Percentiles rank a stretch among this genome's conserved stretches.
These are phyloP conservation scores for Hydropsyche betteni DNA, from an alignment of 2,888 invertebrate genomes.

Conservation along the genomic window DNA sequence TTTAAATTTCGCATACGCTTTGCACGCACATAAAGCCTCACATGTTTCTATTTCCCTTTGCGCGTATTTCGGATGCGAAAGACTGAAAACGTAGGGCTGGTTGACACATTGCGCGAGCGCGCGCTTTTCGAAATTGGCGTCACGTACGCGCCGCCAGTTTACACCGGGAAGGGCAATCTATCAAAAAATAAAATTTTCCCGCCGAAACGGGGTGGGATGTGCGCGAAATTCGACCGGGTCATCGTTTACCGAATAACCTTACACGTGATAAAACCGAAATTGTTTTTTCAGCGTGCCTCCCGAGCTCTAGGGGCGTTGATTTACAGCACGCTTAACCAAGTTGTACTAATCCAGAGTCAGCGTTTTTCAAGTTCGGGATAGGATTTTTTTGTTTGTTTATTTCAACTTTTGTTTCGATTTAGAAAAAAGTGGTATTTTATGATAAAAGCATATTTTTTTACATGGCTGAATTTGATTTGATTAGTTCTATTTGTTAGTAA, in stretches of 20 bases:
- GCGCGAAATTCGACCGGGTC: conserved; percentile 11
- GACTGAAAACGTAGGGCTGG: no score
- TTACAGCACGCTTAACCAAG: conserved; percentile 38
- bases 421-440: no score
- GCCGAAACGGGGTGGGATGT: conserved; percentile 14
- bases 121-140: conserved; percentile 6
- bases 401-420: no score
- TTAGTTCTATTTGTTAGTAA: no score
- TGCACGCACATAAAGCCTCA: no score
- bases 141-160: conserved; percentile 10
- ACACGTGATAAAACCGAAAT: conserved; percentile 45
- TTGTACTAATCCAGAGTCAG: conserved; percentile 41
- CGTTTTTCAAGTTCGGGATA: conserved; percentile 13
- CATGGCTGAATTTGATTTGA: no score
- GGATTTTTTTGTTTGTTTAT: no score
- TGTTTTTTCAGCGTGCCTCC: conserved; percentile 40
- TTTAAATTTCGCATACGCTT: no score
- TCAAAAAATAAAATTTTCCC: conserved; percentile 23
- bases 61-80: no score
- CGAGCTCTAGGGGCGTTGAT: conserved; percentile 32
- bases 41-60: no score
- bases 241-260: conserved; percentile 37
- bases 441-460: no score
- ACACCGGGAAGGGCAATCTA: background rate
- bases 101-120: background rate